Evolutionary conservation across 2,888 invertebrate species (phyloP).

Genomic region (Leptinotarsa peninsularis): DNA sequence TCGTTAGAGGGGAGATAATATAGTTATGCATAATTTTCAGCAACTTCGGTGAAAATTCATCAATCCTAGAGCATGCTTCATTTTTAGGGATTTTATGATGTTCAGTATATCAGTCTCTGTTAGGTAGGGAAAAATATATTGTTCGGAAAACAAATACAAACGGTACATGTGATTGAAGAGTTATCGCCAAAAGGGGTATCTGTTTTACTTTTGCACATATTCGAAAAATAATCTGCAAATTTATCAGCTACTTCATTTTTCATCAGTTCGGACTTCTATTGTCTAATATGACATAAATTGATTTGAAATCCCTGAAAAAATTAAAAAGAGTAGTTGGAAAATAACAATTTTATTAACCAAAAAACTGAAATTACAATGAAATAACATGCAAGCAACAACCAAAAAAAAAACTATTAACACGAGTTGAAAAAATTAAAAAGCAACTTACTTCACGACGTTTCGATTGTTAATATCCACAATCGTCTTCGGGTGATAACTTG

Average conservation of each 20-base stretch:
- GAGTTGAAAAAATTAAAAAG: no score
- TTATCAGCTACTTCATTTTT: constrained; percentile 5
- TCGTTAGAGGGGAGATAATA: neutral
- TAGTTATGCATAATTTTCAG: neutral
- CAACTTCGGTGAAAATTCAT: neutral
- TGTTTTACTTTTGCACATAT: constrained; percentile 11
- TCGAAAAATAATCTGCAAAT: constrained; percentile 16
- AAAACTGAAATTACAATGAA: no score
- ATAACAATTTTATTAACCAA: no score
- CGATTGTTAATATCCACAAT: no score
- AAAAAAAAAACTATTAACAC: no score
- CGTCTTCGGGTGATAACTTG: no score
- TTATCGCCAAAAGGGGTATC: neutral
- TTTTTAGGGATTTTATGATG: neutral
- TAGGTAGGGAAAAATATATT: neutral
- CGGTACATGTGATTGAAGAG: constrained; percentile 13
- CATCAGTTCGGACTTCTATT: neutral
- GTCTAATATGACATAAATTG: no score
- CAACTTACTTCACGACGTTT: no score
- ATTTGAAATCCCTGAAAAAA: no score
- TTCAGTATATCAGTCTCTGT: neutral
- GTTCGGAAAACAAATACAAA: constrained; percentile 10
- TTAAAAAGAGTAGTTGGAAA: no score
- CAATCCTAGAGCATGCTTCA: neutral
- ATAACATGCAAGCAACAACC: no score